Evolutionary conservation across 2,888 invertebrate genomes (phyloP).

Genomic region (Tricholauxania praeusta): DNA sequence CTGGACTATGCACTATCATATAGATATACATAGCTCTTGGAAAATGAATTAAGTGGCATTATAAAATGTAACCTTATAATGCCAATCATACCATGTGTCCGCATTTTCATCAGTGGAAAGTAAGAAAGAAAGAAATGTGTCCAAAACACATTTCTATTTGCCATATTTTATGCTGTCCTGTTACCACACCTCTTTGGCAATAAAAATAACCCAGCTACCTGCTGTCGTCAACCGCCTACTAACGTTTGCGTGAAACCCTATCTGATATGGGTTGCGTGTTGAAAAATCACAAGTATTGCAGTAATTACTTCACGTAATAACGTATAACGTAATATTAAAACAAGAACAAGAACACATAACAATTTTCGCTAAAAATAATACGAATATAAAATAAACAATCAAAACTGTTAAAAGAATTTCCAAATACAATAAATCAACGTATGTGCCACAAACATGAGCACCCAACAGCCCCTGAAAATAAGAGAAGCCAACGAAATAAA

Average conservation of each 20-base stretch:
- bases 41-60: too few relatives aligned
- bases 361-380: conserved; percentile 23
- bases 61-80: too few relatives aligned
- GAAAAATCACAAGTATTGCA: conserved; percentile 7
- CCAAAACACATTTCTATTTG: too few relatives aligned
- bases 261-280: neutral
- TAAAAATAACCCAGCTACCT: conserved; percentile 50
- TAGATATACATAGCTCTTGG: too few relatives aligned
- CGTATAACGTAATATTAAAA: conserved; percentile 8
- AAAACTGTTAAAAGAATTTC: conserved; percentile 20
- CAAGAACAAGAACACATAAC: conserved; percentile 11
- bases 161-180: neutral
- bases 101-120: too few relatives aligned
- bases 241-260: conserved; percentile 38
- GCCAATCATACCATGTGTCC: too few relatives aligned
- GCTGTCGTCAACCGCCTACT: conserved; percentile 54
- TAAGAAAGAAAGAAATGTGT: too few relatives aligned
- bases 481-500: too few relatives aligned
- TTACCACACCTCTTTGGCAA: conserved; percentile 17
- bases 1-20: too few relatives aligned
- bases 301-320: conserved; percentile 1
- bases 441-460: neutral
- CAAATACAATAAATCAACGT: conserved; percentile 25
- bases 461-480: too few relatives aligned
- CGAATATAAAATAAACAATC: conserved; percentile 24